These are phyloP conservation scores for Drosophila maculinotata DNA, from an alignment of 2,888 invertebrate species.

Conservation along the genomic window DNA sequence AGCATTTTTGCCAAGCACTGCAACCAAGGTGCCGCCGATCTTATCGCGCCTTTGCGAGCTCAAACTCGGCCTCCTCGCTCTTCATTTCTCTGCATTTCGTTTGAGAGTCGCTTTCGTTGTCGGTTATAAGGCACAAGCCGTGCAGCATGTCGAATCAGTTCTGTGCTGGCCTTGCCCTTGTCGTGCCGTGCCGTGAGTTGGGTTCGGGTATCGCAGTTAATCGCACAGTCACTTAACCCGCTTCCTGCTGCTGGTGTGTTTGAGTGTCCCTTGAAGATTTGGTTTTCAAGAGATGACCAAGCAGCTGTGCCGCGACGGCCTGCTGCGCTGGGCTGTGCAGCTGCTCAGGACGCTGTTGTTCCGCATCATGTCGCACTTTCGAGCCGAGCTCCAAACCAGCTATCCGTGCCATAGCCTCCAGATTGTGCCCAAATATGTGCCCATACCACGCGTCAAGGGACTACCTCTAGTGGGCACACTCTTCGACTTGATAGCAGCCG, in stretches of 20 bases:
- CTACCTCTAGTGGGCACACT: slow-evolving; percentile 87
- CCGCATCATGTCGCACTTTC: slow-evolving; percentile 50
- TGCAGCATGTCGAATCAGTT: slow-evolving; percentile 68
- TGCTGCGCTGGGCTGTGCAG: slow-evolving; percentile 62
- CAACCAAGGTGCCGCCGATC: slow-evolving; percentile 49
- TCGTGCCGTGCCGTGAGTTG: slow-evolving; percentile 36
- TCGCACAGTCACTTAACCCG: slow-evolving; percentile 7
- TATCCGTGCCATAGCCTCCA: slow-evolving; percentile 19
- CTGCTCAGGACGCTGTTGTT: slow-evolving; percentile 58
- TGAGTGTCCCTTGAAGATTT: slow-evolving; percentile 16
- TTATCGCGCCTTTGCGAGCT: slow-evolving; percentile 42
- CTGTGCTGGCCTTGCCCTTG: slow-evolving; percentile 69
- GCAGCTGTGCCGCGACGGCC: slow-evolving; percentile 40
- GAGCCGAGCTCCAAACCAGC: slow-evolving; percentile 13
- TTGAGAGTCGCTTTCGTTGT: slow-evolving; percentile 13
- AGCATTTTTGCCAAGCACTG: slow-evolving; percentile 41
- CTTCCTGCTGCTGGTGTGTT: slow-evolving; percentile 15
- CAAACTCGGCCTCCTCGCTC: slow-evolving; percentile 35
- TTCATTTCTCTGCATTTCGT: slow-evolving; percentile 17
- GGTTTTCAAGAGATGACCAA: slow-evolving; percentile 45
- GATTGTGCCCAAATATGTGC: slow-evolving; percentile 74
- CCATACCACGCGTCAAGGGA: slow-evolving; percentile 86
- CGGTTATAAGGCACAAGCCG: slow-evolving; percentile 67
- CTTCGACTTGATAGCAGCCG: slow-evolving; percentile 86
- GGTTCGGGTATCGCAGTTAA: slow-evolving; percentile 24